phyloP scores from a whole-genome alignment of 2,888 invertebrate species.

The Odontomyia ornata region DNA sequence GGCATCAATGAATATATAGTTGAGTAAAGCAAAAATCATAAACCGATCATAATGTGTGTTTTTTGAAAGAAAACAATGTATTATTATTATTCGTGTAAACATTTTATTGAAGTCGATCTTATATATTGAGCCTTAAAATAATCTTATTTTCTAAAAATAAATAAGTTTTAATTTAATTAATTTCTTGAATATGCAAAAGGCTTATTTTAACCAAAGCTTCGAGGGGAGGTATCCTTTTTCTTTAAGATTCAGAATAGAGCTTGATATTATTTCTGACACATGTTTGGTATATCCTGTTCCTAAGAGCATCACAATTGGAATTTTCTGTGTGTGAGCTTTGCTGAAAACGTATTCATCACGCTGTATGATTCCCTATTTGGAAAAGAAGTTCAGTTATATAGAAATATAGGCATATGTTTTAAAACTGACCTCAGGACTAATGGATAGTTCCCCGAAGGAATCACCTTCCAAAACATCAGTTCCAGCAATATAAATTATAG shows the following conservation, averaged over 20 bases:
- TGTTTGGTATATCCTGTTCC: conserved; percentile 80
- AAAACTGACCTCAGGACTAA: conserved; percentile 66
- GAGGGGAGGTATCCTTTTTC: conserved; percentile 66
- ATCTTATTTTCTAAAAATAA: too few relatives aligned
- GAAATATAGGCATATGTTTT: background rate
- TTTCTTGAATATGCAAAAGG: background rate
- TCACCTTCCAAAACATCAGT: conserved; percentile 81
- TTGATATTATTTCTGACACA: conserved; percentile 79
- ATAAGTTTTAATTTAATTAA: too few relatives aligned
- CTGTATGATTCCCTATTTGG: conserved; percentile 74
- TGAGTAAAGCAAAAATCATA: too few relatives aligned
- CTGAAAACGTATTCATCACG: conserved; percentile 82
- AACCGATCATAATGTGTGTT: too few relatives aligned
- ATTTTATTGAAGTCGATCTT: too few relatives aligned
- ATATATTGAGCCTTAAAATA: too few relatives aligned
- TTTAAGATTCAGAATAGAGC: conserved; percentile 79
- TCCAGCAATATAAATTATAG: conserved; percentile 86
- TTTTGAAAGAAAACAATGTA: too few relatives aligned
- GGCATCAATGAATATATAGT: too few relatives aligned
- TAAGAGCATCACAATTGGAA: conserved; percentile 82
- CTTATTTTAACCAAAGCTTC: conserved; percentile 44
- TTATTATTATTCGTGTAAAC: too few relatives aligned
- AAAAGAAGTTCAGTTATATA: background rate
- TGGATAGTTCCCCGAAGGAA: conserved; percentile 73
- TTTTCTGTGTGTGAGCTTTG: conserved; percentile 68